Percentiles rank a stretch among this genome's conserved stretches.
Evolutionary conservation across 2,888 invertebrate genomes (phyloP).

Genomic region (Cryptocheilus praepositus): DNA sequence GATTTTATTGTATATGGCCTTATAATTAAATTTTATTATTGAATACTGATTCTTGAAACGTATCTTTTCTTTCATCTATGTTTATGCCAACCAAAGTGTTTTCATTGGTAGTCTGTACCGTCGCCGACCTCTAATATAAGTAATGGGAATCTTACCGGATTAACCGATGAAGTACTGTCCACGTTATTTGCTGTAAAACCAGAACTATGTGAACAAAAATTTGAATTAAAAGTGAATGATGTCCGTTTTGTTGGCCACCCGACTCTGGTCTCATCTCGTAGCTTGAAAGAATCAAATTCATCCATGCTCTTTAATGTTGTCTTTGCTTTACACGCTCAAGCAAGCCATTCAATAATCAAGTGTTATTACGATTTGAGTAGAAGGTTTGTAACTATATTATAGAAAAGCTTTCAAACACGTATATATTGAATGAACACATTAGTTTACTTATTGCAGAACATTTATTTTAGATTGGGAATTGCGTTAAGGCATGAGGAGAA

Average conservation of each 20-base stretch:
- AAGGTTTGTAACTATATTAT: conserved; percentile 67
- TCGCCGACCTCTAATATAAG: conserved; percentile 65
- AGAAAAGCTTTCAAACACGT: background rate
- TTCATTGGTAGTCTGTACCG: conserved; percentile 59
- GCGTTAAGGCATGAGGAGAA: conserved; percentile 94
- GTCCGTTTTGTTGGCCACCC: conserved; percentile 97
- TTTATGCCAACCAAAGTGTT: conserved; percentile 8
- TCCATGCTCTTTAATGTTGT: conserved; percentile 90
- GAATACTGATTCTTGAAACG: conserved; percentile 3
- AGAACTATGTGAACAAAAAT: conserved; percentile 91
- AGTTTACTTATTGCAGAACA: background rate
- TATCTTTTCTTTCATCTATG: background rate
- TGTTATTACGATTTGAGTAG: conserved; percentile 96
- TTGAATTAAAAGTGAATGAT: conserved; percentile 96
- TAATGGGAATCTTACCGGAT: conserved; percentile 82
- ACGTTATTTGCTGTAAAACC: conserved; percentile 93
- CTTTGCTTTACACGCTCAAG: conserved; percentile 92
- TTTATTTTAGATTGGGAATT: conserved; percentile 81
- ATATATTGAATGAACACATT: too few species aligned
- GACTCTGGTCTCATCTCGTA: conserved; percentile 84
- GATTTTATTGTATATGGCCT: conserved; percentile 9
- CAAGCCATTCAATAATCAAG: conserved; percentile 93
- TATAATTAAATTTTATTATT: background rate
- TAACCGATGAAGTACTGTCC: conserved; percentile 90
- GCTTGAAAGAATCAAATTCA: conserved; percentile 82